Percentiles rank a stretch among this genome's conserved stretches.
phyloP scores from a whole-genome alignment of 2,113 vertebrate genomes.

The Proteles cristata region DNA sequence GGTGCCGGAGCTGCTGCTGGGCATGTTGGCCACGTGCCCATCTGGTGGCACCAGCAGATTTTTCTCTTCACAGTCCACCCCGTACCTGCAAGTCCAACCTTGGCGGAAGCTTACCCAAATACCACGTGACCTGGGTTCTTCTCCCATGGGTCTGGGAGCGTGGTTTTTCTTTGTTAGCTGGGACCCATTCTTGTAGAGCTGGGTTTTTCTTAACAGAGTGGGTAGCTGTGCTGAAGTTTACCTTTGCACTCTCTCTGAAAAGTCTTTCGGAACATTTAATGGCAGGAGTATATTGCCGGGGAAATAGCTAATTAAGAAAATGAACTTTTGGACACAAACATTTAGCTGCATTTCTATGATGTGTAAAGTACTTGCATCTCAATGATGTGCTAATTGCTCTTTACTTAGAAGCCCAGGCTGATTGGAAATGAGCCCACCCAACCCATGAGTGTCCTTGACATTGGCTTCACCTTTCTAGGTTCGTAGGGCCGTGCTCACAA shows the following conservation, averaged over 20 bases:
- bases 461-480: background rate
- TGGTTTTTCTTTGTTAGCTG: background rate
- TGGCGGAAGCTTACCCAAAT: rapidly evolving
- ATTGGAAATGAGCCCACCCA: background rate
- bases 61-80: background rate
- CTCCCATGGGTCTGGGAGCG: background rate
- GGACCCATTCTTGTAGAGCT: background rate
- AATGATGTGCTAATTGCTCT: background rate
- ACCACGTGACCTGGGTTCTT: background rate
- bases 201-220: background rate
- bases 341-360: background rate
- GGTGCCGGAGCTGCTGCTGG: rapidly evolving
- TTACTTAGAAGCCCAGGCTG: background rate
- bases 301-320: slow-evolving; percentile 48
- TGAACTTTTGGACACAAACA: slow-evolving; percentile 16
- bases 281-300: background rate
- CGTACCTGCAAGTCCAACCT: rapidly evolving
- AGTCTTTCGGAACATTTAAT: background rate
- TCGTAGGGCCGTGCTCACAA: no score
- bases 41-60: rapidly evolving
- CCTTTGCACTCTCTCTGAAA: background rate
- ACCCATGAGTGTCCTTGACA: rapidly evolving
- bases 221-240: background rate
- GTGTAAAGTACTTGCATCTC: background rate
- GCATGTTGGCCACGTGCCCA: rapidly evolving